Evolutionary conservation across 2,888 invertebrate genomes (phyloP), one percentile per base, ranked within the genome.

Genomic region (Noctua comes): DNA sequence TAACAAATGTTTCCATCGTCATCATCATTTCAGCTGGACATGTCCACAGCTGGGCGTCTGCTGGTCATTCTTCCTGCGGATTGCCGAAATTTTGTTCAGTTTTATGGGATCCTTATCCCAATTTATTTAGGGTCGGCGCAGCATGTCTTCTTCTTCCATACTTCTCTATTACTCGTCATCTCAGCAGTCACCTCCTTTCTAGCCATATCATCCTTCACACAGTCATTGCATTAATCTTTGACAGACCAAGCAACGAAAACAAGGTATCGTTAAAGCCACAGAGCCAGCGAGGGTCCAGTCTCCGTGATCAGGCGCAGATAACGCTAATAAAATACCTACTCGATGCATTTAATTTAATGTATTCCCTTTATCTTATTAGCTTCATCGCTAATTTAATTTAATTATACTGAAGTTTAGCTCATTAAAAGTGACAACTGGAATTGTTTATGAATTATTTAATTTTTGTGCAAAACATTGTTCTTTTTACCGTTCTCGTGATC

Each of bases 311-410:
- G 59, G 31, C 51, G 16, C 54, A 64, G 82, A 78, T 83, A 68
- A 62, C 16, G 57, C 73, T 68, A 57, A n/a, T n/a, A n/a, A n/a
- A 79, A 71, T 62, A 65, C 68, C 69, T 73, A 75, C 64, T 65
- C 46, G 21, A 31, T 54, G 62, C 54, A 62, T 62, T 72, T 71
- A 24, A 75, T 75, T 74, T 59, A 68, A 70, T 13, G 54, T 71
- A 16, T 74, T 18, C 59, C 16, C 46, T 73, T 79, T 74, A 79
- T 79, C 68, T 73, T 48, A 54, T 75, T 43, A 70, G 31, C 65
- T 40, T 66, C 72, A 74, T 71, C 68, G 24, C 72, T 57, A 72
- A 79, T 80, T 75, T 66, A 73, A 70, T 73, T 82, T 70, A 65
- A 72, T 72, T 72, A 64, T 73, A 68, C 57, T 73, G 24, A 68